phyloP scores from a whole-genome alignment of 2,113 vertebrate genomes.

The Lipophrys pholis region DNA sequence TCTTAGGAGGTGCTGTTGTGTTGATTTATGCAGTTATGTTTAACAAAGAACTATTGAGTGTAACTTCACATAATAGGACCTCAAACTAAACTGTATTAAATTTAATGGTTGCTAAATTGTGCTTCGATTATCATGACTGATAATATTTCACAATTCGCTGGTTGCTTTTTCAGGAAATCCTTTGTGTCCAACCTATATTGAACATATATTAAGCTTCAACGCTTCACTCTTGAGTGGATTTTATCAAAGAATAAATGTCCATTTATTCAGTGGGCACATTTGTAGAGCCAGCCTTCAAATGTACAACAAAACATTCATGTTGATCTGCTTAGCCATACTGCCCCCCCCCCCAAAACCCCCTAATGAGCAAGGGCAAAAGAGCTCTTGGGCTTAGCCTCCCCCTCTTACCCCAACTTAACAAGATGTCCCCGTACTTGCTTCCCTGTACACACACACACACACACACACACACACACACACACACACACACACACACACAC shows the following conservation, averaged over 20 bases:
- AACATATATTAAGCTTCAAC: conserved; percentile 1
- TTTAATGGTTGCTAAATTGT: background rate
- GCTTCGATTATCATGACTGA: background rate
- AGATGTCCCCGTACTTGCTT: conserved; percentile 58
- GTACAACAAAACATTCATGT: conserved; percentile 70
- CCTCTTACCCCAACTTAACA: conserved; percentile 67
- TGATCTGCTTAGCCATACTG: conserved; percentile 77
- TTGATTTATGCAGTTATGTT: background rate
- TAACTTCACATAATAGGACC: background rate
- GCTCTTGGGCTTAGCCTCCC: conserved; percentile 76
- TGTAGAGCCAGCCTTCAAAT: conserved; percentile 52
- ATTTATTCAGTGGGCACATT: conserved; percentile 26
- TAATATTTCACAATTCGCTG: background rate
- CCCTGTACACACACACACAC: conserved; percentile 19
- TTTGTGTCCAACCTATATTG: background rate
- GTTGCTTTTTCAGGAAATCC: no score
- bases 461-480: conserved; percentile 45
- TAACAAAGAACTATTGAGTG: background rate
- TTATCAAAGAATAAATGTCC: background rate
- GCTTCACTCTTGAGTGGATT: background rate
- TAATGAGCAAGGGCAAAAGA: conserved; percentile 78
- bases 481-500: conserved; percentile 23
- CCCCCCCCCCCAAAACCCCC: conserved; percentile 70
- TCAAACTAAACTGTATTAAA: background rate
- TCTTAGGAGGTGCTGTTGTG: background rate